Conservation (phyloP, 2,113 vertebrate species). For the Condylura cristata region DNA sequence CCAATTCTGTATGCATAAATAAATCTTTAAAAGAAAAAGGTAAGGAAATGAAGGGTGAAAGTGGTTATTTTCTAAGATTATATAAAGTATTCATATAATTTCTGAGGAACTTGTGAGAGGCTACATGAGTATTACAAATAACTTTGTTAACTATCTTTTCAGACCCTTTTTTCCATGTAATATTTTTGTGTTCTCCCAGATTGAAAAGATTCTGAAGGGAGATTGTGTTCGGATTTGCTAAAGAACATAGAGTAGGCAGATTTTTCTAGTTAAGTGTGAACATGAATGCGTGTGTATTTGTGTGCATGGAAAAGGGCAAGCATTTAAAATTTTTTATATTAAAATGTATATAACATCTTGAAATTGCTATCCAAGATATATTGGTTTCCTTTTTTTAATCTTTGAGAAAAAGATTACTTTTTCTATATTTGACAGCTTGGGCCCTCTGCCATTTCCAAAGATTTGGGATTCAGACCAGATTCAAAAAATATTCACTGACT, state of each 20-base stretch:
- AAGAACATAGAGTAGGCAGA: background rate
- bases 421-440: slow-evolving; percentile 17
- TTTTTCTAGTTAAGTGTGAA: background rate
- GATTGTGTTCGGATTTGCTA: background rate
- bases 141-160: slow-evolving; percentile 17
- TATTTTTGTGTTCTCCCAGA: slow-evolving; percentile 48
- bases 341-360: slow-evolving; percentile 11
- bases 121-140: background rate
- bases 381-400: slow-evolving; percentile 50
- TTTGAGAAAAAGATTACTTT: slow-evolving; percentile 55
- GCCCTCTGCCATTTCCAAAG: slow-evolving; percentile 31
- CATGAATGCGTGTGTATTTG: background rate
- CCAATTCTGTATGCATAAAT: no score
- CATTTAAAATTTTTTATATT: slow-evolving; percentile 50
- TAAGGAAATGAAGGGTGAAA: slow-evolving; percentile 11
- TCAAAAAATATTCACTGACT: slow-evolving; percentile 38
- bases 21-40: no score
- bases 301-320: background rate
- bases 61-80: slow-evolving; percentile 53
- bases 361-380: slow-evolving; percentile 42
- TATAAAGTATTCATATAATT: slow-evolving; percentile 14
- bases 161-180: background rate
- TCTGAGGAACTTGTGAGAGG: background rate
- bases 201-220: slow-evolving; percentile 46
- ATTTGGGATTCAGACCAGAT: slow-evolving; percentile 38